These are phyloP conservation scores for Tokudaia muenninki DNA, from an alignment of 2,797 vertebrate genomes.

Conservation along the genomic window DNA sequence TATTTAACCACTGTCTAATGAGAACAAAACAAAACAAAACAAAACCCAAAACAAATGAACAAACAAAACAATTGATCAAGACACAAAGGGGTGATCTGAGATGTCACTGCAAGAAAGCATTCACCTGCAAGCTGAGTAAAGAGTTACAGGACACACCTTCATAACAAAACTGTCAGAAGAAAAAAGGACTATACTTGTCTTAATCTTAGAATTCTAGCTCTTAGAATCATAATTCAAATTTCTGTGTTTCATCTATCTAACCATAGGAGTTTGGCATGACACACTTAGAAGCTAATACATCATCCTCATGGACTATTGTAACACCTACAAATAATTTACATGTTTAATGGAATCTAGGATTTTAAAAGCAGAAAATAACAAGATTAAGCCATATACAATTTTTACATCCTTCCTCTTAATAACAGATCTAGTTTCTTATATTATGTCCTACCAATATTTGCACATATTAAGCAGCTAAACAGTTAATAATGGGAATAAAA, in stretches of 20 bases:
- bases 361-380: background rate
- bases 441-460: background rate
- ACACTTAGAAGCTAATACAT: background rate
- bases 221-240: background rate
- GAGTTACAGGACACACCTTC: accelerated
- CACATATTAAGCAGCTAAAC: background rate
- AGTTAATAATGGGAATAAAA: background rate
- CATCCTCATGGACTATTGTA: background rate
- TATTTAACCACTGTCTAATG: background rate
- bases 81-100: background rate
- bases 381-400: accelerated
- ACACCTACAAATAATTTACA: background rate
- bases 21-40: background rate
- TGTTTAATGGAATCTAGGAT: background rate
- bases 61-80: background rate
- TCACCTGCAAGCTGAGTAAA: background rate
- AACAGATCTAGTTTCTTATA: accelerated
- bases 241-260: background rate
- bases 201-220: background rate
- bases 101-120: background rate
- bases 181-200: background rate
- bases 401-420: accelerated
- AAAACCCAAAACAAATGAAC: no score
- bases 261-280: accelerated
- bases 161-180: background rate